These are phyloP conservation scores for Eupeodes latifasciatus DNA, from an alignment of 2,888 invertebrate species.

Conservation along the genomic window DNA sequence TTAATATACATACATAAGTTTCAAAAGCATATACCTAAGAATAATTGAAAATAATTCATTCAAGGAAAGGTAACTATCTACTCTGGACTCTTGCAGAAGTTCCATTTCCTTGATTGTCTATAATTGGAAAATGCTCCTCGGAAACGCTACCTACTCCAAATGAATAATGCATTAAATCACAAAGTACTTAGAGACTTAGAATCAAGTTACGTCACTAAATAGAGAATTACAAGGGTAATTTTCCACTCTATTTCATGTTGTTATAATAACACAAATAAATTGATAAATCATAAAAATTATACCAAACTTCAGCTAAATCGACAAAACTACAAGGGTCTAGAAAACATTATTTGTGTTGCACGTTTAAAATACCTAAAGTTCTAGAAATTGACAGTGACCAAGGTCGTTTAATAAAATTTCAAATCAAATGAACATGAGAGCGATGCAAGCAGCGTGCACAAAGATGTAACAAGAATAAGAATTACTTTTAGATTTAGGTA, in stretches of 20 bases:
- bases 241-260: too few relatives aligned
- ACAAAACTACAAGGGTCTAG: not conserved
- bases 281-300: not conserved
- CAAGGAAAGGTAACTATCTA: not conserved
- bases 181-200: not conserved
- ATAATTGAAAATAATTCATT: too few relatives aligned
- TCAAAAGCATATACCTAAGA: not conserved
- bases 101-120: not conserved
- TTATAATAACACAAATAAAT: not conserved
- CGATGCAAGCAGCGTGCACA: not conserved
- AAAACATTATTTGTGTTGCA: not conserved
- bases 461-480: conserved; percentile 9
- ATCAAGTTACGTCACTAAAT: not conserved
- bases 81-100: not conserved
- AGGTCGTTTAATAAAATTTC: conserved; percentile 21
- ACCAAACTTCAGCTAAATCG: not conserved
- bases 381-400: conserved; percentile 20
- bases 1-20: not conserved
- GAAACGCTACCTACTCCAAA: not conserved
- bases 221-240: not conserved
- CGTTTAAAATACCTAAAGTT: not conserved
- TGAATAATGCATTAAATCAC: not conserved
- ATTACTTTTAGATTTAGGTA: conserved; percentile 2
- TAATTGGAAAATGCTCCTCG: not conserved
- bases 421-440: not conserved